Evolutionary conservation across 2,113 vertebrate genomes (phyloP).

Genomic region (Calonectris borealis): DNA sequence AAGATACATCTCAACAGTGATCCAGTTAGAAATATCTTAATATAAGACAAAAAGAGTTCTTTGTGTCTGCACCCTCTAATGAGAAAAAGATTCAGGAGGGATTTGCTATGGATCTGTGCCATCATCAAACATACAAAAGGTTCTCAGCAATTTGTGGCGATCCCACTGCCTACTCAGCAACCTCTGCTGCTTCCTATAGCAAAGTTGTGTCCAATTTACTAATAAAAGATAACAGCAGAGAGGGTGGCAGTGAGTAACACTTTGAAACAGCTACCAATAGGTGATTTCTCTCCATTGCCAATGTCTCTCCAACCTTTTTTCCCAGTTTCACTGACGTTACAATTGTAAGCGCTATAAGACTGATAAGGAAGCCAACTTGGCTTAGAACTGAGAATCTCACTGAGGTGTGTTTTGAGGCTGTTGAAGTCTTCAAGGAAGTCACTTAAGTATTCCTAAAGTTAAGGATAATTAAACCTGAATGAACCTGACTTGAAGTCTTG

Average conservation of each 20-base stretch:
- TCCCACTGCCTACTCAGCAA: not conserved
- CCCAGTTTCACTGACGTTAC: not conserved
- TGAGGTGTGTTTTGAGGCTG: not conserved
- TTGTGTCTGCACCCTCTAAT: not conserved
- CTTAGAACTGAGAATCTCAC: not conserved
- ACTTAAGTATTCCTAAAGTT: not conserved
- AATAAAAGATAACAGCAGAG: not conserved
- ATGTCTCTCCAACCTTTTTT: not conserved
- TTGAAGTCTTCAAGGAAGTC: not conserved
- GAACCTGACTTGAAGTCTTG: not conserved
- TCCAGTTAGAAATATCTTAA: not conserved
- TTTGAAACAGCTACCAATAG: not conserved
- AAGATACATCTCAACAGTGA: not conserved
- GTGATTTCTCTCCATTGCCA: not conserved
- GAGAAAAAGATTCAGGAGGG: not conserved
- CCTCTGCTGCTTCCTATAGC: not conserved
- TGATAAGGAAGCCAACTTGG: not conserved
- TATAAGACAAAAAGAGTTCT: not conserved
- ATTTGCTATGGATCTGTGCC: not conserved
- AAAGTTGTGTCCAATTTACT: not conserved
- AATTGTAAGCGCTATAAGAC: not conserved
- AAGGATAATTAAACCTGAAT: not conserved
- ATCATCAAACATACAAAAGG: not conserved
- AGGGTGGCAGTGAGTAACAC: rapidly evolving
- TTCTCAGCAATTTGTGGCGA: not conserved